These are phyloP conservation scores for Xiphophorus birchmanni DNA, from an alignment of 2,797 vertebrate species.

Conservation along the genomic window DNA sequence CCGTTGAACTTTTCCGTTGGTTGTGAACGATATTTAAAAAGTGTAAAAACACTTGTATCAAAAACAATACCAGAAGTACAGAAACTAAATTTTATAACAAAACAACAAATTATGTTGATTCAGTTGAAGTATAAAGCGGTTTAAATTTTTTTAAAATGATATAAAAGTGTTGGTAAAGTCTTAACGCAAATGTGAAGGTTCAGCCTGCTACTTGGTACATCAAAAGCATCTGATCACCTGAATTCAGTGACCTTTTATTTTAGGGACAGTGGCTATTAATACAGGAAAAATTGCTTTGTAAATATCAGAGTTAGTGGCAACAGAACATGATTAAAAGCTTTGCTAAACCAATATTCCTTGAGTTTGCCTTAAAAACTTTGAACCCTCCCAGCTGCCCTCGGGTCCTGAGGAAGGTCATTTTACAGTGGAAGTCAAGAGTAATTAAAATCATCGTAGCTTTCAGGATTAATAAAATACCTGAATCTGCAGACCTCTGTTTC, in stretches of 20 bases:
- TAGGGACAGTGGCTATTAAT: not conserved
- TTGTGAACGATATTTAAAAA: not conserved
- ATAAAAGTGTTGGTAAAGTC: not conserved
- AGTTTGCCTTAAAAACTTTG: slow-evolving; percentile 7
- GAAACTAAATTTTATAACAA: not conserved
- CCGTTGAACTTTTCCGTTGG: no score
- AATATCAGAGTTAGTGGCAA: not conserved
- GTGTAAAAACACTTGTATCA: not conserved
- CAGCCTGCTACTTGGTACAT: not conserved
- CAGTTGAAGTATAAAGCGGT: not conserved
- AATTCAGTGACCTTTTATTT: not conserved
- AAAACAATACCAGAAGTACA: not conserved
- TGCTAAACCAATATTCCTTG: not conserved
- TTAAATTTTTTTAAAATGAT: not conserved
- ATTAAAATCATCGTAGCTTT: slow-evolving; percentile 1
- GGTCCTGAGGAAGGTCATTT: not conserved
- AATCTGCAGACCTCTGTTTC: slow-evolving; percentile 1
- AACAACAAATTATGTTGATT: not conserved
- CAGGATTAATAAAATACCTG: not conserved
- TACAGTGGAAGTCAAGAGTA: slow-evolving; percentile 1
- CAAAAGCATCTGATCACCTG: not conserved
- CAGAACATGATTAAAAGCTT: not conserved
- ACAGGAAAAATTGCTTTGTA: not conserved
- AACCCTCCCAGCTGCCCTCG: not conserved
- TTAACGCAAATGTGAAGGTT: not conserved